Conservation (phyloP, 2,888 invertebrate species). For the Nysson spinosus region DNA sequence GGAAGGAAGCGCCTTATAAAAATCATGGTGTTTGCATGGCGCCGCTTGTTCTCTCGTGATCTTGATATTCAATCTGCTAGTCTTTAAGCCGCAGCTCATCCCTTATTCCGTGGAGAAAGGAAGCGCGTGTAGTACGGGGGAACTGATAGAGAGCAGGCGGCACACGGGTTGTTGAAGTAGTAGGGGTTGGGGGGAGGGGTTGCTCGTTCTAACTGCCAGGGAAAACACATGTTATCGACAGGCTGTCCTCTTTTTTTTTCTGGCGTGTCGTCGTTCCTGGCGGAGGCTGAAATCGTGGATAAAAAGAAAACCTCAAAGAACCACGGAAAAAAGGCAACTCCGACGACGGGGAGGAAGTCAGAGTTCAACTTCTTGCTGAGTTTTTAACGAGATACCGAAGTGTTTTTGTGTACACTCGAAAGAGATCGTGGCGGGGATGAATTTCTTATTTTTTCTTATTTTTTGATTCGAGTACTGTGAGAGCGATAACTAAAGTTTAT, state of each 20-base stretch:
- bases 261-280: slow-evolving; percentile 40
- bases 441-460: too few species aligned
- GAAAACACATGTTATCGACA: slow-evolving; percentile 66
- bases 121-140: slow-evolving; percentile 25
- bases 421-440: not conserved
- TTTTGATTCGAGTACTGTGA: too few species aligned
- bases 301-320: slow-evolving; percentile 32
- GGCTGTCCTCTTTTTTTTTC: slow-evolving; percentile 48
- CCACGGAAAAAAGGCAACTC: not conserved
- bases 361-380: slow-evolving; percentile 59
- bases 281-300: slow-evolving; percentile 43
- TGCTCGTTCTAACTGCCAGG: slow-evolving; percentile 33
- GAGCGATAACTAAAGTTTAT: too few species aligned
- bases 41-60: too few species aligned
- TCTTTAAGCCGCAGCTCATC: slow-evolving; percentile 53
- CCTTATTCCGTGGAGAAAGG: slow-evolving; percentile 43
- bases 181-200: not conserved
- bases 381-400: slow-evolving; percentile 66
- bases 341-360: slow-evolving; percentile 4
- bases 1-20: too few species aligned
- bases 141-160: slow-evolving; percentile 23
- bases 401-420: slow-evolving; percentile 49
- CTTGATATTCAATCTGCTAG: slow-evolving; percentile 59
- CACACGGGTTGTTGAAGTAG: too few species aligned
- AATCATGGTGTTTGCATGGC: too few species aligned